Evolutionary conservation across 2,888 invertebrate genomes (phyloP).

Genomic region (Leptinotarsa rubiginosa): DNA sequence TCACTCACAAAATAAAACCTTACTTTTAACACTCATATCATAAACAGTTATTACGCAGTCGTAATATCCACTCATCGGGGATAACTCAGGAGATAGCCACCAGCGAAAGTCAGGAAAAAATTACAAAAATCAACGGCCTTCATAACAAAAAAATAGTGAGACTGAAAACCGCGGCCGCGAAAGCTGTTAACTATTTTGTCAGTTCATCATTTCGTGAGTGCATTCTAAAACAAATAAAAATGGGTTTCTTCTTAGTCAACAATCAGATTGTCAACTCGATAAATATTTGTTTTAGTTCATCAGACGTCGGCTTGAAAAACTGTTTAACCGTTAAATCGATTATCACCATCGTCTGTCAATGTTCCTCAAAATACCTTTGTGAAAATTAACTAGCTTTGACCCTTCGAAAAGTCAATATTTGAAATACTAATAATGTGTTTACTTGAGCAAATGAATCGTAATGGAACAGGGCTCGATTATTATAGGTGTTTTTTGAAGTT

Average conservation of each 20-base stretch:
- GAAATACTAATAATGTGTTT: background rate
- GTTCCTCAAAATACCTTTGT: conserved; percentile 3
- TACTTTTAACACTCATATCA: too few species aligned
- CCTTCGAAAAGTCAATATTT: conserved; percentile 1
- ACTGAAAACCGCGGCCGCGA: too few species aligned
- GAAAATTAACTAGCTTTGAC: conserved; percentile 4
- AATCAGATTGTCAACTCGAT: background rate
- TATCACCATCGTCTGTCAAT: conserved; percentile 2
- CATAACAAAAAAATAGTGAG: too few species aligned
- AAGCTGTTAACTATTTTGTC: too few species aligned
- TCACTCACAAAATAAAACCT: too few species aligned
- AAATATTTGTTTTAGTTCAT: background rate
- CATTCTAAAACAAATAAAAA: background rate
- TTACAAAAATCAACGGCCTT: too few species aligned
- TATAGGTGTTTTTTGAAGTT: too few species aligned
- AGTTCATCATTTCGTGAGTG: background rate
- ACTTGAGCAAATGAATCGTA: background rate
- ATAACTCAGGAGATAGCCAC: too few species aligned
- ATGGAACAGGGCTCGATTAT: background rate
- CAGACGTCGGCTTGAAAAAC: background rate
- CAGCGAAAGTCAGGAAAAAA: too few species aligned
- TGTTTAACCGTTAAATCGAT: conserved; percentile 19
- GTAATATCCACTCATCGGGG: too few species aligned
- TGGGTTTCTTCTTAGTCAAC: background rate
- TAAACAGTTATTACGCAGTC: too few species aligned